Percentiles rank a stretch among this genome's conserved stretches.
These are phyloP conservation scores for Benthosema pterotum DNA, from an alignment of 2,797 vertebrate genomes.

Conservation along the genomic window DNA sequence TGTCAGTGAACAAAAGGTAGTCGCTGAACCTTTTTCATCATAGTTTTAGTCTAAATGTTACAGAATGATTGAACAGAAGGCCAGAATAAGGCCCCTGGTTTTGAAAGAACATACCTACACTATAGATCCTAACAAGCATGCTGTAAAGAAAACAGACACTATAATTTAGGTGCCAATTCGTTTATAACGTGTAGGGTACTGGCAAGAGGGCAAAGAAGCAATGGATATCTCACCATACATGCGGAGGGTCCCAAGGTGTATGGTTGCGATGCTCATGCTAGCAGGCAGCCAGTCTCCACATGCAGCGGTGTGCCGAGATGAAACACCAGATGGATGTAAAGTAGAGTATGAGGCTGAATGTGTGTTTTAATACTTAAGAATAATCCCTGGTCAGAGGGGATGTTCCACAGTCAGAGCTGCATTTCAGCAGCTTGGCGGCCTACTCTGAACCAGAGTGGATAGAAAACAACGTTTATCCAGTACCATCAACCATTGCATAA, in stretches of 20 bases:
- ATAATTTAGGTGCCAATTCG: not conserved
- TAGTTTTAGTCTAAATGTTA: too few relatives aligned
- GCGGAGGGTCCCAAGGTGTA: slow-evolving; percentile 62
- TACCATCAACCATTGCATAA: not conserved
- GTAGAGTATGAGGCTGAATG: slow-evolving; percentile 61
- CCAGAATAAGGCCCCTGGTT: too few relatives aligned
- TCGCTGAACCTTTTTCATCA: too few relatives aligned
- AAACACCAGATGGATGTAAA: slow-evolving; percentile 39
- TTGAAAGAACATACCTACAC: too few relatives aligned
- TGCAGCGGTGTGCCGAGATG: slow-evolving; percentile 1
- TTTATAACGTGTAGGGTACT: slow-evolving; percentile 1
- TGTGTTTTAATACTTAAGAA: slow-evolving; percentile 66
- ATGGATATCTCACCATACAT: slow-evolving; percentile 62
- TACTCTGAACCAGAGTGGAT: slow-evolving; percentile 30
- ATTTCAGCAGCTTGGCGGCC: slow-evolving; percentile 36
- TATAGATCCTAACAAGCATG: not conserved
- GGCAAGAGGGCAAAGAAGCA: not conserved
- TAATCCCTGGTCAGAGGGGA: slow-evolving; percentile 69
- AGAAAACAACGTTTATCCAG: slow-evolving; percentile 26
- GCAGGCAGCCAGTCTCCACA: not conserved
- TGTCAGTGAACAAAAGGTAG: too few relatives aligned
- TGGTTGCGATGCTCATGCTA: slow-evolving; percentile 59
- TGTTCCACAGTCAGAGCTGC: slow-evolving; percentile 28
- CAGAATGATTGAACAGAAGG: too few relatives aligned
- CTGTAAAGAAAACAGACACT: not conserved